Conservation (phyloP, 2,113 vertebrate genomes). For the Trogon surrucura region DNA sequence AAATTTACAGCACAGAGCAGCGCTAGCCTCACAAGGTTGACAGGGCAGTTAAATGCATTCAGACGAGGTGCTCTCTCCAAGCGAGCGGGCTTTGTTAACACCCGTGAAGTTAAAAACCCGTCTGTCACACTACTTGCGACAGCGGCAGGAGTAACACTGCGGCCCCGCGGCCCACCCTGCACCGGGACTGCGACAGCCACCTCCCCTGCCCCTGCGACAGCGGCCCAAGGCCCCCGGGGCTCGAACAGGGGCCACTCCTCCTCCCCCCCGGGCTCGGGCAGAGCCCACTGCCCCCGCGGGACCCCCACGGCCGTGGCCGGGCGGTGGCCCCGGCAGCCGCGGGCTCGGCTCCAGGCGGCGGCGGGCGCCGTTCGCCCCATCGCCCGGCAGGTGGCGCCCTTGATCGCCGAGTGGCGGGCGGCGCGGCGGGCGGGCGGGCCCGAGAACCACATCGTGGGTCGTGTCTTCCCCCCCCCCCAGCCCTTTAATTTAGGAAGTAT, state of each 20-base stretch:
- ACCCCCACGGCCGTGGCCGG: too few relatives aligned
- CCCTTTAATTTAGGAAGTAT: conserved; percentile 57
- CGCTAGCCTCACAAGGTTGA: background rate
- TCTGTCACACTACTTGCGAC: background rate
- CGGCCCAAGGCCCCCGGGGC: background rate
- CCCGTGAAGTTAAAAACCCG: background rate
- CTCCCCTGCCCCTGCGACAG: background rate
- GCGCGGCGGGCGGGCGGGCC: too few relatives aligned
- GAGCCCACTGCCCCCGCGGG: background rate
- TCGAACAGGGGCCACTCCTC: too few relatives aligned
- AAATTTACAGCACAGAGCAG: background rate
- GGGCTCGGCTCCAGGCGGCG: too few relatives aligned
- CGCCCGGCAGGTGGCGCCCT: too few relatives aligned
- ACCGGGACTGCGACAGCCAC: background rate
- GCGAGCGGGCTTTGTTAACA: background rate
- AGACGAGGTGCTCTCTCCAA: background rate
- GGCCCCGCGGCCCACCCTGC: background rate
- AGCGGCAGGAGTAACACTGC: background rate
- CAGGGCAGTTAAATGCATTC: background rate
- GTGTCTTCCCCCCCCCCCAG: too few relatives aligned
- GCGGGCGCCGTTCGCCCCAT: too few relatives aligned
- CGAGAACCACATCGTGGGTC: too few relatives aligned
- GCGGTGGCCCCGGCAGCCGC: too few relatives aligned
- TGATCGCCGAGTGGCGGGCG: too few relatives aligned
- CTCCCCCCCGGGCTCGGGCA: background rate